Conservation (phyloP, 2,888 invertebrate genomes). For the Lysandra coridon region DNA sequence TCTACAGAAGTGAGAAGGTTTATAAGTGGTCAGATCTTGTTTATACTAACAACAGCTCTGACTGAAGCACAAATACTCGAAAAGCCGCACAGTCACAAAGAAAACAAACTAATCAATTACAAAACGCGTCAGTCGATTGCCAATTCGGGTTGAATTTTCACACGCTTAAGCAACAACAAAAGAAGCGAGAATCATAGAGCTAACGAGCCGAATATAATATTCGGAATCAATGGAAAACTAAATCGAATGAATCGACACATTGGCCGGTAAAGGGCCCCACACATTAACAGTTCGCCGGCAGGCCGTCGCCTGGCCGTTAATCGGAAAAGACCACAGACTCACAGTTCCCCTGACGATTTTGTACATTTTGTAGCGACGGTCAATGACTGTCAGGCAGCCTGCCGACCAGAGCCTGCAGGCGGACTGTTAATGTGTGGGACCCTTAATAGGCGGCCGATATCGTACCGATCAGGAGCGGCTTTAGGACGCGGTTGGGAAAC, state of each 20-base stretch:
- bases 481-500: too few relatives aligned
- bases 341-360: too few relatives aligned
- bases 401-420: too few relatives aligned
- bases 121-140: background rate
- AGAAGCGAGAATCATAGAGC: conserved; percentile 50
- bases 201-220: conserved; percentile 66
- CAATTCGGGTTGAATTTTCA: conserved; percentile 25
- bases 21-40: background rate
- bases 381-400: too few relatives aligned
- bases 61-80: background rate
- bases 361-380: too few relatives aligned
- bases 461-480: conserved; percentile 37
- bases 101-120: conserved; percentile 22
- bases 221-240: conserved; percentile 68
- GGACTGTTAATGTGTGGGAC: too few relatives aligned
- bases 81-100: background rate
- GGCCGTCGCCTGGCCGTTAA: too few relatives aligned
- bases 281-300: too few relatives aligned
- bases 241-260: conserved; percentile 71
- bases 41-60: background rate
- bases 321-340: too few relatives aligned
- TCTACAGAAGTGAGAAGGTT: background rate
- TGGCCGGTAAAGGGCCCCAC: too few relatives aligned
- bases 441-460: conserved; percentile 51
- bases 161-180: conserved; percentile 57